Conservation (phyloP, 2,797 vertebrate species). For the Linurgus olivaceus region DNA sequence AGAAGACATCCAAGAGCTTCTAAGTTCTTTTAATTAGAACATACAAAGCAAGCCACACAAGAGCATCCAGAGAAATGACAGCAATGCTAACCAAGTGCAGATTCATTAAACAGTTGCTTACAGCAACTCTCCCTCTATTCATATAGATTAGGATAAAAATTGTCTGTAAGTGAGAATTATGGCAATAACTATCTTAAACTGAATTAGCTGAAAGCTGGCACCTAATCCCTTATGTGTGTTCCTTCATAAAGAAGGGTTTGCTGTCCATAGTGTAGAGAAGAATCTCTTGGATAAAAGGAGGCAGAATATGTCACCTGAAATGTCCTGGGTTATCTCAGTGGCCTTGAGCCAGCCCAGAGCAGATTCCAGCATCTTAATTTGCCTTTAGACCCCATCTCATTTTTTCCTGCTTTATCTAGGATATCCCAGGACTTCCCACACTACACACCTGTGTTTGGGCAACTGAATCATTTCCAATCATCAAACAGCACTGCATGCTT, state of each 20-base stretch:
- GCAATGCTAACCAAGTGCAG: neutral
- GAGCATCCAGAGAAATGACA: neutral
- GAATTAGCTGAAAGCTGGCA: neutral
- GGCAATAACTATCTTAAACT: neutral
- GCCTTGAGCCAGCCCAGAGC: neutral
- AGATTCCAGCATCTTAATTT: neutral
- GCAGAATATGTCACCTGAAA: neutral
- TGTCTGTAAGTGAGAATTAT: neutral
- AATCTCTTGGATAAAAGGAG: neutral
- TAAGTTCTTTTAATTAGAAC: conserved; percentile 23
- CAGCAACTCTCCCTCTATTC: neutral
- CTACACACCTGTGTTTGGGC: neutral
- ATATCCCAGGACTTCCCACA: neutral
- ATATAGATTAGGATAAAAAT: neutral
- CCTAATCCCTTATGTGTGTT: neutral
- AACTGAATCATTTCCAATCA: neutral
- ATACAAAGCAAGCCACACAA: neutral
- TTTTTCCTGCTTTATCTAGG: neutral
- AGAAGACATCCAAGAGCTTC: conserved; percentile 4
- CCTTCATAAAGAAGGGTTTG: neutral
- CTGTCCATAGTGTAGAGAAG: neutral
- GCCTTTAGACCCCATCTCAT: neutral
- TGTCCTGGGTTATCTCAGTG: neutral
- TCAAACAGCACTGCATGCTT: neutral
- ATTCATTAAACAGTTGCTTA: neutral